A percentile compares a stretch with the other conserved stretches of the same genome.
Conservation (phyloP, 2,888 invertebrate genomes). For the Agrochola macilenta region DNA sequence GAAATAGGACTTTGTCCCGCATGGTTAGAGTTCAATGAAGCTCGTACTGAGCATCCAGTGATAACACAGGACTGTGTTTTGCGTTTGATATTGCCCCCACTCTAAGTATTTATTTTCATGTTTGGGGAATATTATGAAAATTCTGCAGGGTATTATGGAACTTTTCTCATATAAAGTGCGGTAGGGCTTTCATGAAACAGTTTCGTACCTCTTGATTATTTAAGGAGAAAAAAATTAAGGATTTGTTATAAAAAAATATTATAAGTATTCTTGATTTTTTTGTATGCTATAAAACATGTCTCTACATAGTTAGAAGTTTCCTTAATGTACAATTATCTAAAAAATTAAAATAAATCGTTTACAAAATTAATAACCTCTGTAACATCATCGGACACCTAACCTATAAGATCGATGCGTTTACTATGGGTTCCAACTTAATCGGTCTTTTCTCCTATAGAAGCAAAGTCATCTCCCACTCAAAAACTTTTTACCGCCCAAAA, state of each 20-base stretch:
- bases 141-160: slow-evolving; percentile 15
- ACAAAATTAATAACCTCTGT: too few relatives aligned
- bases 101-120: slow-evolving; percentile 48
- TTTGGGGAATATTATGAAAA: slow-evolving; percentile 39
- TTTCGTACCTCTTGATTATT: neutral
- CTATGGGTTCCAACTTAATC: too few relatives aligned
- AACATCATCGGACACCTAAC: neutral
- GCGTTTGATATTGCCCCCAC: slow-evolving; percentile 56
- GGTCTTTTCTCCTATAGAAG: neutral
- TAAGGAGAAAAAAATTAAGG: neutral
- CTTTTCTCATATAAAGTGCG: neutral
- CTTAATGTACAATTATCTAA: neutral
- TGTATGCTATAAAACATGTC: too few relatives aligned
- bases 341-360: too few relatives aligned
- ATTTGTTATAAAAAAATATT: too few relatives aligned
- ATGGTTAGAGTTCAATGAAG: slow-evolving; percentile 74
- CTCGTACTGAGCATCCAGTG: slow-evolving; percentile 65
- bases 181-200: neutral
- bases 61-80: slow-evolving; percentile 61
- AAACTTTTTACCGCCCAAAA: neutral
- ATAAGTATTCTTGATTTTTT: neutral
- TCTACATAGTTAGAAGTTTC: neutral
- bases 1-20: slow-evolving; percentile 76
- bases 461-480: neutral
- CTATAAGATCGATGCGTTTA: neutral